A percentile compares a stretch with the other conserved stretches of the same genome.
Evolutionary conservation across 2,888 invertebrate genomes (phyloP).

Genomic region (Blastobasis lacticolella): DNA sequence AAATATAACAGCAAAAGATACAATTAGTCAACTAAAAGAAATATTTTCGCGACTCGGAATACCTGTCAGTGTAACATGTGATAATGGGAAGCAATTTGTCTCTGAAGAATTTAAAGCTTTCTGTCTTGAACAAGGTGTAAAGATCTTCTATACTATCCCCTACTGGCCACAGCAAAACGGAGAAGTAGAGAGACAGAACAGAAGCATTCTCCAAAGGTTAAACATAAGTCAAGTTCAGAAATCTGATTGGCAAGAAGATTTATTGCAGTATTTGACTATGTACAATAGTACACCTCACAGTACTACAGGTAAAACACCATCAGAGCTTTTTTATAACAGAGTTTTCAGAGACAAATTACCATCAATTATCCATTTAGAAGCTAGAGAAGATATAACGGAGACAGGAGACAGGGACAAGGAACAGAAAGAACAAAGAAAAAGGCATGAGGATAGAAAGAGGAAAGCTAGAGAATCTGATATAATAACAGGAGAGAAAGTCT

Average conservation of each 20-base stretch:
- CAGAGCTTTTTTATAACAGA: conserved; percentile 6
- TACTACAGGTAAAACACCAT: conserved; percentile 8
- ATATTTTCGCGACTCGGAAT: not conserved
- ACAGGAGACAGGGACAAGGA: conserved; percentile 6
- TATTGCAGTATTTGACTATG: conserved; percentile 11
- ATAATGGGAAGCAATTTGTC: conserved; percentile 1
- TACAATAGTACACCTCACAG: conserved; percentile 13
- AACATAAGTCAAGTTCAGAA: conserved; percentile 6
- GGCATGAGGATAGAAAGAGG: not conserved
- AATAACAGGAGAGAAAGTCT: not conserved
- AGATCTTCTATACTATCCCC: conserved; percentile 1
- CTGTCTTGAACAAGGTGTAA: not conserved
- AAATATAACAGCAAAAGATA: not conserved
- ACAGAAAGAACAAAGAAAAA: conserved; percentile 8
- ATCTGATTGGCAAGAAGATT: conserved; percentile 6
- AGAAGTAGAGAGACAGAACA: conserved; percentile 8
- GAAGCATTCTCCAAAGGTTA: conserved; percentile 6
- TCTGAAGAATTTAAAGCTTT: not conserved
- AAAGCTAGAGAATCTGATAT: not conserved
- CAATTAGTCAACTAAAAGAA: not conserved
- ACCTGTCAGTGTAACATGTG: not conserved
- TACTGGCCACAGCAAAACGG: conserved; percentile 9
- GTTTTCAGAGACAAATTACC: conserved; percentile 9
- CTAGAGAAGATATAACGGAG: not conserved
- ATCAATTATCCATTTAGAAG: conserved; percentile 2